phyloP scores from a whole-genome alignment of 2,888 invertebrate genomes.

The Netelia fuscicornis region DNA sequence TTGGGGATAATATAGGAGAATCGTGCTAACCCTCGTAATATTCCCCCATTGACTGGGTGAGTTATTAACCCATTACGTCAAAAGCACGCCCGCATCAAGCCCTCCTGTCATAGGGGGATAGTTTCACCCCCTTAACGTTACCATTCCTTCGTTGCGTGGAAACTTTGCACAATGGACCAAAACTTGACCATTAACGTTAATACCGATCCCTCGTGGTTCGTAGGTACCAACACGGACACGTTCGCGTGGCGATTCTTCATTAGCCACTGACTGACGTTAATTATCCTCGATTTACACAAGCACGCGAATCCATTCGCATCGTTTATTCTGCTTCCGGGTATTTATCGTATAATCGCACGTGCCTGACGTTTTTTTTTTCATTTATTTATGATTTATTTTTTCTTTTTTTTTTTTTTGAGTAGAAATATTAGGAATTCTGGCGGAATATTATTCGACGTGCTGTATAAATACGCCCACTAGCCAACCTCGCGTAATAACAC shows the following conservation, averaged over 20 bases:
- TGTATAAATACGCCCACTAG: slow-evolving; percentile 1
- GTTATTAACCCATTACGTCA: slow-evolving; percentile 4
- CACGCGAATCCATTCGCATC: no score
- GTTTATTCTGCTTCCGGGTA: no score
- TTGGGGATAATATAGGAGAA: background rate
- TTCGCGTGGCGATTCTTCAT: background rate
- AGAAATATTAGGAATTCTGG: background rate
- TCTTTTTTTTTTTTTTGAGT: background rate
- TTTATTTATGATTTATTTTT: background rate
- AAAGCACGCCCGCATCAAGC: background rate
- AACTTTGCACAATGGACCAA: slow-evolving; percentile 81
- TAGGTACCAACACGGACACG: background rate
- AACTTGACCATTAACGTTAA: slow-evolving; percentile 81
- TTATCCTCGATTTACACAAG: no score
- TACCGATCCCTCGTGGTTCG: slow-evolving; percentile 59
- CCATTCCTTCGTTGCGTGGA: slow-evolving; percentile 69
- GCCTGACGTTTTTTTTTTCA: no score
- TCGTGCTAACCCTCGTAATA: slow-evolving; percentile 17
- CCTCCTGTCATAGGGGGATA: background rate
- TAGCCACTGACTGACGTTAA: no score
- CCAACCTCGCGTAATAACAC: slow-evolving; percentile 5
- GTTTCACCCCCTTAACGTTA: background rate
- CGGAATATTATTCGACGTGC: slow-evolving; percentile 4
- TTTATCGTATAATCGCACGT: no score
- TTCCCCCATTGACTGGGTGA: slow-evolving; percentile 23